Evolutionary conservation across 2,113 vertebrate species (phyloP), one percentile per base, ranked within the genome.

Genomic region (Anoplopoma fimbria): DNA sequence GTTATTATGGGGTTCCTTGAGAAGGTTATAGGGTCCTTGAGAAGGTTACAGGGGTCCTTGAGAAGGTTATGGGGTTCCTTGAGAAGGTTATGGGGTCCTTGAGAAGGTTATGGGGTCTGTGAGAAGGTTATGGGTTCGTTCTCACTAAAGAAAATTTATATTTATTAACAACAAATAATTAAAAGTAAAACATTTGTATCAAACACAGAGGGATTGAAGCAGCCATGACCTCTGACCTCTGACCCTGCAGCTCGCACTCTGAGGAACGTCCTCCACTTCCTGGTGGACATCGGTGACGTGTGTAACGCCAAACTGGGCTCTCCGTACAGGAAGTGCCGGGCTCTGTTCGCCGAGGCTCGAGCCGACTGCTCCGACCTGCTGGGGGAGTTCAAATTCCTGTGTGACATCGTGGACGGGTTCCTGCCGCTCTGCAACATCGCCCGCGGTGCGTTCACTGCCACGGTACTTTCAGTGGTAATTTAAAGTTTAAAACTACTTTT

Each of bases 251-350:
- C 95, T 70, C 95, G 93, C 38, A 79, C 84, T 27, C 93, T 99
- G 57, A 93, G 84, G 64, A 97, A 95, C 0, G 93, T 97, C 29
- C 94, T 97, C 83, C 87, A 90, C 36, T 99, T 97, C 95, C 90
- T 99, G 65, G 74, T 85, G 0, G 92, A 86, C 53, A 84, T 97
- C 0, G 96, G 97, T 0, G 85, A 92, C 0, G 1, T 96, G 8
- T 99, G 98, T 58, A 98, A 99, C 60, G 19, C 73, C 0, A 94
- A 96, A 40, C 69, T 99, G 88, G 96, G 96, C 1, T 71, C 90
- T 0, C 97, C 97, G 0, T 94, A 93, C 83, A 23, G 2, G 10
- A 97, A 95, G 82, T 99, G 98, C 51, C 9, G 69, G 0, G 62
- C 9, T 0, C 2, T 96, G 62, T 97, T 99, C 0, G 27, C 92